Base-by-base conservation (phyloP, 2,113 vertebrate genomes). In the Nanorana parkeri region DNA sequence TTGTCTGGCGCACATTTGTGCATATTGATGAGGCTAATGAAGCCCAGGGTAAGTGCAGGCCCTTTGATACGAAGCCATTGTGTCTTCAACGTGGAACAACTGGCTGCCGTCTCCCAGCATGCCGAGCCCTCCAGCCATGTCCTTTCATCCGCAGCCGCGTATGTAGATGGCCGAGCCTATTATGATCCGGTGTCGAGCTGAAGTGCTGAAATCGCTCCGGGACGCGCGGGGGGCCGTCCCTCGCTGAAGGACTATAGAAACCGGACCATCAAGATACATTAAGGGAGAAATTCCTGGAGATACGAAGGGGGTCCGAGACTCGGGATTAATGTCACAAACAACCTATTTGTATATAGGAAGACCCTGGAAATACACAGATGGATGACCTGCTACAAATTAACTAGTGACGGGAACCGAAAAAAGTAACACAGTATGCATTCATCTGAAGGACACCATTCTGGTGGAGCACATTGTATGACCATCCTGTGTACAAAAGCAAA, bases 141-240 rank as follows among this genome's bases (percentile, higher is more conserved):
- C 87, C 81, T 80, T 89, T 88, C 87, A 71, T 84, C 80, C 86
- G 86, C 77, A 85, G 86, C 84, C 83, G 73, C 79, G 64, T 78
- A 86, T 85, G 84, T 78, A 88, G 85, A 87, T 84, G 83, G 84
- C 67, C 58, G 58, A 73, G 75, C 86, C 84, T 85, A 86, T 86
- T 86, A 84, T 86, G 64, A 85, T 84, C 13, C 86, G 85, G 73
- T 85, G 71, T 83, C 84, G 52, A 71, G 84, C 88, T 73, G 85
- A 88, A 90, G 85, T 87, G 85, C 84, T 86, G 84, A 88, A 85
- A 88, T 90, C 86, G 84, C 89, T 87, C 86, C 86, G 86, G 88
- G 86, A 89, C 87, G 84, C 88, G 85, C 83, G 88, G 86, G 87
- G 88, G 82, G 72, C 85, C 85, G 80, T 89, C 74, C 78, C 77